Conservation (phyloP, 64 coral and sea anemone genomes). For the Montipora sp. region DNA sequence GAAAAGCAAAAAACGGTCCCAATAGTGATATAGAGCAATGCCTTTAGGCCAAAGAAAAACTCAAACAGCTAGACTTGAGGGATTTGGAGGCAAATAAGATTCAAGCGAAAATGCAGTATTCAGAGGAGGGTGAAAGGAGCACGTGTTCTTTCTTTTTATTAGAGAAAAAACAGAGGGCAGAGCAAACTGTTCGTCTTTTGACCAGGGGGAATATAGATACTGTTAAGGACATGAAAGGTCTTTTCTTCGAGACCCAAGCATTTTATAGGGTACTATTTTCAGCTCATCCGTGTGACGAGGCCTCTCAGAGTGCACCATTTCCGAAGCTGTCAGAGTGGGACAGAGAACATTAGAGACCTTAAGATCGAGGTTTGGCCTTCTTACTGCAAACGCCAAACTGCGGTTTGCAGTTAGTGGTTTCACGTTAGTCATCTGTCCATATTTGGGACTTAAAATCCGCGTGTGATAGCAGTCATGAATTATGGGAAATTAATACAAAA, state of each 20-base stretch:
- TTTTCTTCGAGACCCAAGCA: background rate
- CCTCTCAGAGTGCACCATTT: background rate
- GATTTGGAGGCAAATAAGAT: slow-evolving; percentile 22
- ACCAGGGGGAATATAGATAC: slow-evolving; percentile 2
- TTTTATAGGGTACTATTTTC: slow-evolving; percentile 1
- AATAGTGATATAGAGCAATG: slow-evolving; percentile 16
- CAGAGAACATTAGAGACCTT: slow-evolving; percentile 6
- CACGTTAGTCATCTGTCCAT: slow-evolving; percentile 28
- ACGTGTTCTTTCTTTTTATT: slow-evolving; percentile 3
- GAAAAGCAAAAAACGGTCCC: background rate
- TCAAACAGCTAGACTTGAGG: background rate
- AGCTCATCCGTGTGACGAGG: background rate
- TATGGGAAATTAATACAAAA: background rate
- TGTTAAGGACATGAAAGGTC: background rate
- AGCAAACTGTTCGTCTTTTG: slow-evolving; percentile 9
- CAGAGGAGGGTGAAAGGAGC: slow-evolving; percentile 32
- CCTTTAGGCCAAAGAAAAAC: slow-evolving; percentile 5
- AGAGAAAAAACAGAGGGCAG: background rate
- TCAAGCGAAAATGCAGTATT: background rate
- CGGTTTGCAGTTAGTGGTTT: slow-evolving; percentile 23
- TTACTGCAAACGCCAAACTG: slow-evolving; percentile 34
- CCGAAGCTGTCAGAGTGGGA: too few species aligned
- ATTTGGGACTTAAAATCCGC: slow-evolving; percentile 34
- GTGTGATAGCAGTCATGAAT: background rate
- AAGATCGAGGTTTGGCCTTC: slow-evolving; percentile 43